These are phyloP conservation scores for Drosophila miranda DNA, from an alignment of 1,140 invertebrate species.

Conservation along the genomic window DNA sequence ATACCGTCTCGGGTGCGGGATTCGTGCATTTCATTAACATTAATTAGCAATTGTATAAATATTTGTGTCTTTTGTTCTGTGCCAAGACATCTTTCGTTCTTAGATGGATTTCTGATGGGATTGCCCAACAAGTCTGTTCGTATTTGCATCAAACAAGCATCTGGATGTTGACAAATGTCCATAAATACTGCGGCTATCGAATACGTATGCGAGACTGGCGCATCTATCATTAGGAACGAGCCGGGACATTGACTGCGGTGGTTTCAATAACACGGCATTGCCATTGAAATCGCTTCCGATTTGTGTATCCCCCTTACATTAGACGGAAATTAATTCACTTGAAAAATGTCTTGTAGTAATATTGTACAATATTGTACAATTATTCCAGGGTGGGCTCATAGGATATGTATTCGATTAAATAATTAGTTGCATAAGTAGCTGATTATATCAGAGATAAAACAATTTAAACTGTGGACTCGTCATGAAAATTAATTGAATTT, in stretches of 20 bases:
- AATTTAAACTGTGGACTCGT: constrained; percentile 3
- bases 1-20: constrained; percentile 45
- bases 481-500: constrained; percentile 2
- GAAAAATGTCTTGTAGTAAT: background rate
- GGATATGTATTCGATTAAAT: constrained; percentile 32
- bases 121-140: constrained; percentile 12
- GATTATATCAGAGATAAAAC: constrained; percentile 7
- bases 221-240: constrained; percentile 29
- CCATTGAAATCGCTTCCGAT: constrained; percentile 60
- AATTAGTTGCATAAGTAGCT: constrained; percentile 20
- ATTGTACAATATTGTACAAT: constrained; percentile 11
- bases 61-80: constrained; percentile 54
- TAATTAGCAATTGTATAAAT: constrained; percentile 62
- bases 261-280: constrained; percentile 35
- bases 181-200: constrained; percentile 14
- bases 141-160: constrained; percentile 32
- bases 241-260: constrained; percentile 29
- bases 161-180: constrained; percentile 25
- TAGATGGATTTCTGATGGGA: constrained; percentile 21
- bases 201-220: constrained; percentile 7
- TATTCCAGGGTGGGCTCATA: constrained; percentile 11
- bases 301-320: constrained; percentile 31
- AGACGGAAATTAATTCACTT: constrained; percentile 45
- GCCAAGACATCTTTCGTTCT: constrained; percentile 43
- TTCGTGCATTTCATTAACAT: constrained; percentile 73